Percentiles rank a stretch among this genome's conserved stretches.
Evolutionary conservation across 2,888 invertebrate species (phyloP).

Genomic region (Thereva unica): DNA sequence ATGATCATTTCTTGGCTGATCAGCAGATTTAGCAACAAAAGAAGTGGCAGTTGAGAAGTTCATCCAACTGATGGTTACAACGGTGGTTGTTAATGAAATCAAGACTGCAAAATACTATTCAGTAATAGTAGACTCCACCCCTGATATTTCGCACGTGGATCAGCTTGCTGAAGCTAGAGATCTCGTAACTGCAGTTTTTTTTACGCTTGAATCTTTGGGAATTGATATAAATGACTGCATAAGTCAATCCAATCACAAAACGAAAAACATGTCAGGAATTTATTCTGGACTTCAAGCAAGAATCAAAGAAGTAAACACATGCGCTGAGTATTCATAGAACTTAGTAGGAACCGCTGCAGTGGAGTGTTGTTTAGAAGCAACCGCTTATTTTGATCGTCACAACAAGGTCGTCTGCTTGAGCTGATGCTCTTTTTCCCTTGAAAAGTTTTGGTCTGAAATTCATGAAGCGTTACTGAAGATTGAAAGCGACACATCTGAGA

Average conservation of each 20-base stretch:
- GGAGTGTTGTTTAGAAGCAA: constrained; percentile 29
- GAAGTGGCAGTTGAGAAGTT: too few relatives aligned
- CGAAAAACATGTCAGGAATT: constrained; percentile 48
- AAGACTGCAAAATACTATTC: too few relatives aligned
- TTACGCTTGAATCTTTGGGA: constrained; percentile 3
- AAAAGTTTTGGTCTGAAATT: too few relatives aligned
- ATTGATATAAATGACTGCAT: constrained; percentile 29
- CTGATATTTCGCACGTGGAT: too few relatives aligned
- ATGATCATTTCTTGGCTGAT: too few relatives aligned
- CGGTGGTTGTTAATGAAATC: too few relatives aligned
- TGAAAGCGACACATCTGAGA: background rate
- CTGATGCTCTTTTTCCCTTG: too few relatives aligned
- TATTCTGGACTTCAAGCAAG: too few relatives aligned
- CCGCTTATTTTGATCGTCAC: constrained; percentile 20
- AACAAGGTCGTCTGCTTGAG: constrained; percentile 31
- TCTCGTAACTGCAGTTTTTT: constrained; percentile 46
- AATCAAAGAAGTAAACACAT: constrained; percentile 46
- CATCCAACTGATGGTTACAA: too few relatives aligned
- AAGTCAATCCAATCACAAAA: constrained; percentile 40
- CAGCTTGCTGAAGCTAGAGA: constrained; percentile 13
- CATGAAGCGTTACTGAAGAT: background rate
- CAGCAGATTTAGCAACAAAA: too few relatives aligned
- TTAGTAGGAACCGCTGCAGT: constrained; percentile 44
- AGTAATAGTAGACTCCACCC: too few relatives aligned
- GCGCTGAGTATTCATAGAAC: constrained; percentile 48